Conservation (phyloP, 2,888 invertebrate species). For the Troglohyphantes excavatus region DNA sequence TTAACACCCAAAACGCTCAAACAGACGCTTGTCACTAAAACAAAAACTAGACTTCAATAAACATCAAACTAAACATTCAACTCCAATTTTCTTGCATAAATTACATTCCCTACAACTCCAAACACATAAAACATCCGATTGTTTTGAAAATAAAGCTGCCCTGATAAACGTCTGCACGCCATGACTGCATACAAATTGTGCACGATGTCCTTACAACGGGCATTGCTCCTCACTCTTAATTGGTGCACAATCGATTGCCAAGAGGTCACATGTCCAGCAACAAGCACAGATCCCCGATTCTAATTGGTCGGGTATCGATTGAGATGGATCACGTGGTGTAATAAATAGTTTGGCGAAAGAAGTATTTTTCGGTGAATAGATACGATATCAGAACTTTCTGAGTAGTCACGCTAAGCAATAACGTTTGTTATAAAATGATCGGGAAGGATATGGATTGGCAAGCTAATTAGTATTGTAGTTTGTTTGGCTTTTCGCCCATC, state of each 20-base stretch:
- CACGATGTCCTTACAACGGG: not conserved
- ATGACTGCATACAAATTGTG: not conserved
- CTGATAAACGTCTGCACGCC: not conserved
- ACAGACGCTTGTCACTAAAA: no score
- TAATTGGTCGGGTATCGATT: slow-evolving; percentile 57
- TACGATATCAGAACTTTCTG: not conserved
- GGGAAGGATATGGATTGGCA: not conserved
- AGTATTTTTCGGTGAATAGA: not conserved
- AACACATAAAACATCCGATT: not conserved
- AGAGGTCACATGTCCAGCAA: not conserved
- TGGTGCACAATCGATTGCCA: not conserved
- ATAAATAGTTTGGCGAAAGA: slow-evolving; percentile 57
- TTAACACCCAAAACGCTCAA: not conserved
- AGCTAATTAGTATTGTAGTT: not conserved
- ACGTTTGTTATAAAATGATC: not conserved
- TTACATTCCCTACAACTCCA: not conserved
- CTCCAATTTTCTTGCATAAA: not conserved
- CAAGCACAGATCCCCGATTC: slow-evolving; percentile 14
- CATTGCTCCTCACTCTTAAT: not conserved
- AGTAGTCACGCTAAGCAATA: not conserved
- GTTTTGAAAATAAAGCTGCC: not conserved
- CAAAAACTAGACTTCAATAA: not conserved
- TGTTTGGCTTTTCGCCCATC: not conserved
- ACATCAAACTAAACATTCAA: not conserved
- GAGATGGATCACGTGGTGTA: slow-evolving; percentile 27